These are phyloP conservation scores for Drosophila azteca DNA, from an alignment of 1,140 invertebrate species.

Conservation along the genomic window DNA sequence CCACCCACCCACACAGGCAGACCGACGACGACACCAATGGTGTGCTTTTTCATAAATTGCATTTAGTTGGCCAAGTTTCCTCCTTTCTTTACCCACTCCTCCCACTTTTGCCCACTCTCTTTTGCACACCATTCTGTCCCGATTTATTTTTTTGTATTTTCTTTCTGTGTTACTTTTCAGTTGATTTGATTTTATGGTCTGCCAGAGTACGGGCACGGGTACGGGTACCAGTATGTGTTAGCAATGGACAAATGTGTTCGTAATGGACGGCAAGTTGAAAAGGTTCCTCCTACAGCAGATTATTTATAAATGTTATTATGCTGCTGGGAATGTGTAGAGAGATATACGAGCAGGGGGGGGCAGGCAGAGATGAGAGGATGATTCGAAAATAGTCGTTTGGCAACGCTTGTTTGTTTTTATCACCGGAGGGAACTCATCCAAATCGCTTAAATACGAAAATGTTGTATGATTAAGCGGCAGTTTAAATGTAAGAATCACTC, in stretches of 20 bases:
- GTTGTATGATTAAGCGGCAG: too few relatives aligned
- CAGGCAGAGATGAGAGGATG: conserved; percentile 21
- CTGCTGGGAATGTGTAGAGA: conserved; percentile 36
- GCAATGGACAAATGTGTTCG: conserved; percentile 42
- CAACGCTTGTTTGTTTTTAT: too few relatives aligned
- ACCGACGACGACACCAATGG: conserved; percentile 30
- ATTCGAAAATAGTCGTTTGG: conserved; percentile 12
- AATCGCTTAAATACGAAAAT: too few relatives aligned
- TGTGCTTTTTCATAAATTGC: conserved; percentile 72
- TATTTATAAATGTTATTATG: conserved; percentile 54
- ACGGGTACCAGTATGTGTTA: neutral
- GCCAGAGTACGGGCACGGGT: conserved; percentile 32
- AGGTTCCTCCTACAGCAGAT: conserved; percentile 50
- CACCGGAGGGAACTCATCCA: too few relatives aligned
- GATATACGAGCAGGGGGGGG: neutral
- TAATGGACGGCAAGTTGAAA: conserved; percentile 52
- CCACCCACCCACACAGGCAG: conserved; percentile 8
- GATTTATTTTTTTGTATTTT: neutral
- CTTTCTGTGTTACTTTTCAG: conserved; percentile 37
- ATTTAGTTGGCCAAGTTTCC: conserved; percentile 69
- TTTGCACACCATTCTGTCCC: neutral
- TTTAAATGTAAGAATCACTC: too few relatives aligned
- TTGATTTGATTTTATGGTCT: conserved; percentile 54
- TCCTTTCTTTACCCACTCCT: neutral
- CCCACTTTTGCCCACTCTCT: too few relatives aligned